These are phyloP conservation scores for Yasuhikotakia modesta DNA, from an alignment of 2,797 vertebrate species.

Conservation along the genomic window DNA sequence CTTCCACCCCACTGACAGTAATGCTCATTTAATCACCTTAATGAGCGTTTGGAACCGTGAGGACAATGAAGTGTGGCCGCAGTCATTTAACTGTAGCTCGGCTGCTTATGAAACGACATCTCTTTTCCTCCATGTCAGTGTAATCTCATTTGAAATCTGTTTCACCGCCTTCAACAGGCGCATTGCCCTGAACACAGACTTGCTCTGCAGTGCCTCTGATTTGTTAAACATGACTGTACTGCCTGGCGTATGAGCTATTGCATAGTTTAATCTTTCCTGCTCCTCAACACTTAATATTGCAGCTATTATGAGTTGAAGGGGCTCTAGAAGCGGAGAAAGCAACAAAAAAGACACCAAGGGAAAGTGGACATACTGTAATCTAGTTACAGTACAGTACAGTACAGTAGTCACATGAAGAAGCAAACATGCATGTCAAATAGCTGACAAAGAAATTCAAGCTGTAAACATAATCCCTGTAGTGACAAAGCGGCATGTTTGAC, in stretches of 20 bases:
- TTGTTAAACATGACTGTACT: constrained; percentile 39
- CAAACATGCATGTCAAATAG: constrained; percentile 27
- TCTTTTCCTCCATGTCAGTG: constrained; percentile 34
- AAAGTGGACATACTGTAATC: constrained; percentile 52
- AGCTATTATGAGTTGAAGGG: constrained; percentile 27
- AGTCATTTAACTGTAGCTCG: constrained; percentile 34
- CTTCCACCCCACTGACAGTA: constrained; percentile 34
- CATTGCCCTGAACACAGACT: constrained; percentile 40
- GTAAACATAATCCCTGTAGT: constrained; percentile 13
- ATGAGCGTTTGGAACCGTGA: constrained; percentile 31
- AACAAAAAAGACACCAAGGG: constrained; percentile 26
- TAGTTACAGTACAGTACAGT: no score
- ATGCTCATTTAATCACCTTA: constrained; percentile 48
- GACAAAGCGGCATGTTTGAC: constrained; percentile 16
- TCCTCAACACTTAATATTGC: neutral
- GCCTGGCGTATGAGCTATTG: constrained; percentile 29
- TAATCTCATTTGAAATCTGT: constrained; percentile 45
- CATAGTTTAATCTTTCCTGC: constrained; percentile 23
- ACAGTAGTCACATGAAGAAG: constrained; percentile 33
- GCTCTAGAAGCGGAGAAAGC: neutral
- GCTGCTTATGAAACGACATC: constrained; percentile 33
- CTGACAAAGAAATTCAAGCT: constrained; percentile 44
- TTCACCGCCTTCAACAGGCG: constrained; percentile 44
- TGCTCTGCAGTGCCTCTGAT: constrained; percentile 11
- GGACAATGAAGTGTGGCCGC: constrained; percentile 44